These are phyloP conservation scores for Drosophila nigromelanica DNA, from an alignment of 1,140 invertebrate species.

Conservation along the genomic window DNA sequence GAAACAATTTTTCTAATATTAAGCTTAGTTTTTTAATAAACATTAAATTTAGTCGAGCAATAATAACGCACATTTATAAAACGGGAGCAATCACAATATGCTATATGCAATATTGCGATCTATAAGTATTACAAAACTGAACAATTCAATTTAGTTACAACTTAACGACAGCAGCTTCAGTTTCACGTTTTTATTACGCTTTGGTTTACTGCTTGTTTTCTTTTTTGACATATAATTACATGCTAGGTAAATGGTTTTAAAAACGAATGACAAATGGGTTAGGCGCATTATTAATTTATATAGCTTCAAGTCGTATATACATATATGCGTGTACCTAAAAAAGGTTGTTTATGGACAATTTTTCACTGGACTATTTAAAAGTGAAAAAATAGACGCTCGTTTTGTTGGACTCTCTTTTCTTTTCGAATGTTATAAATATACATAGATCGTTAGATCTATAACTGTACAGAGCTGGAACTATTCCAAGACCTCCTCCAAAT, in stretches of 20 bases:
- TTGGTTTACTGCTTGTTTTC: constrained; percentile 22
- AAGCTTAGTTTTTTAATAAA: constrained; percentile 55
- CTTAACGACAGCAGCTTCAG: constrained; percentile 12
- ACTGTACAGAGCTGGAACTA: constrained; percentile 36
- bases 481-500: constrained; percentile 71
- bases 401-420: constrained; percentile 5
- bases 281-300: constrained; percentile 31
- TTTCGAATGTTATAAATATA: constrained; percentile 35
- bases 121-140: neutral
- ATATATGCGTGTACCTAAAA: constrained; percentile 2
- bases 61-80: constrained; percentile 13
- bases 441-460: constrained; percentile 19
- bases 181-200: constrained; percentile 46
- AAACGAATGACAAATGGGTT: constrained; percentile 34
- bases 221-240: constrained; percentile 53
- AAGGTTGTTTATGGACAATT: constrained; percentile 1
- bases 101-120: neutral
- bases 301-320: constrained; percentile 33
- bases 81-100: constrained; percentile 1
- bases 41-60: constrained; percentile 24
- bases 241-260: constrained; percentile 50
- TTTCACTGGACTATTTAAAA: neutral
- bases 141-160: constrained; percentile 10
- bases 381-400: neutral
- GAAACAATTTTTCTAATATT: constrained; percentile 47